Evolutionary conservation across 2,888 invertebrate species (phyloP), one percentile per base, ranked within the genome.

Genomic region (Cephus spinipes): DNA sequence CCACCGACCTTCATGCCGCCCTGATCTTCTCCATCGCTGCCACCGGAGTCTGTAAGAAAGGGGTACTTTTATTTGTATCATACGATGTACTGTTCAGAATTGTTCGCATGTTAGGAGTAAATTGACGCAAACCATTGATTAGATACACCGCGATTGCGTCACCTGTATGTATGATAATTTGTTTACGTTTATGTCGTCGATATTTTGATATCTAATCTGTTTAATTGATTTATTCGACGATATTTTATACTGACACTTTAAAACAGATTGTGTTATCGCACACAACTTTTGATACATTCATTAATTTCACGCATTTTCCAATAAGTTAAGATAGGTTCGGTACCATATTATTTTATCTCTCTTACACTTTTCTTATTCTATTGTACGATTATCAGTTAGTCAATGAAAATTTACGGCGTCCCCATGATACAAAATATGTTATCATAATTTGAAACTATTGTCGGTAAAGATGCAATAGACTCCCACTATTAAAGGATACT

Each of bases 1-100:
- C 88, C 80, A 32, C 92, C 92, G 79, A 90, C 89, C 81, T 81
- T 81, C 32, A 81, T 82, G 12, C 89, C 93, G 76, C 86, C 83
- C 76, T 89, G 90, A 76, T 90, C 94, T 79, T 93, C 92, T 68
- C 93, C 92, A 80, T 95, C 95, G 84, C 95, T 93, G 76, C 92
- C 94, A 88, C 95, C 95, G 30, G 95, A 95, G 88, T 95, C 95
- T 94, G 90, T 73, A 90, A 81, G 76, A 76, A 77, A 73, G 68
- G 31, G 9, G 11, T 6, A 31, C 32, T 30, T 71, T 34, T 15
- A 35, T 35, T 9, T 23, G 15, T 15, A 34, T 69, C 34, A 6
- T 23, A 23, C 9, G 23, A 55, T 23, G 2, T 55, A 55, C 55
- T 0, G 55, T 55, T 9, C 3, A 55, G 55, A 55, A 23, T 55